These are phyloP conservation scores for Saiga tatarica DNA, from an alignment of 2,113 vertebrate genomes.

Conservation along the genomic window DNA sequence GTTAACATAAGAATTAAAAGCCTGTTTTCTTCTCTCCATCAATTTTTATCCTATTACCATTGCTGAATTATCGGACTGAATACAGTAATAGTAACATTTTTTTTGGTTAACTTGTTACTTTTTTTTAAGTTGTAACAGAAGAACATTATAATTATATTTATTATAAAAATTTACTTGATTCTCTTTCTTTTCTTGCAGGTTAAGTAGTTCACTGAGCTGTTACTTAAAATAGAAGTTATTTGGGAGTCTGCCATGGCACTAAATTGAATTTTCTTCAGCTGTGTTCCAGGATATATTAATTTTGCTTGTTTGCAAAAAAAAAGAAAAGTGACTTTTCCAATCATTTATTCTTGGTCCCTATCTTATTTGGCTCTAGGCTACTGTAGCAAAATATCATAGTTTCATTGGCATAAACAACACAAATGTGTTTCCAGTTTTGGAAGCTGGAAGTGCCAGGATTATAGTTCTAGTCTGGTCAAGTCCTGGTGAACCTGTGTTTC, in stretches of 20 bases:
- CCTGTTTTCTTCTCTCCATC: not conserved
- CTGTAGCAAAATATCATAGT: not conserved
- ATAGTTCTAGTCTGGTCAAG: no score
- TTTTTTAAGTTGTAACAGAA: not conserved
- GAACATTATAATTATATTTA: not conserved
- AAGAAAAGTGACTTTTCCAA: not conserved
- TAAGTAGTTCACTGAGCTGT: not conserved
- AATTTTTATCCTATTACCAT: not conserved
- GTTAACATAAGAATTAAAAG: not conserved
- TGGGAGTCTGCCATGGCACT: not conserved
- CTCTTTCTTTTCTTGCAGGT: not conserved
- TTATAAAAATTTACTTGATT: not conserved
- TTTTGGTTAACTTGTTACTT: not conserved
- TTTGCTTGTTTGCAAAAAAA: not conserved
- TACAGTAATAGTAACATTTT: not conserved
- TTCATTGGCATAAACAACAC: not conserved
- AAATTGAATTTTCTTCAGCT: not conserved
- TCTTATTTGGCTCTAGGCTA: not conserved
- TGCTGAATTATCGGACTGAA: not conserved
- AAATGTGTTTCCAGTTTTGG: not conserved
- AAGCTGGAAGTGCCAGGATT: not conserved
- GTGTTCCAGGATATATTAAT: not conserved
- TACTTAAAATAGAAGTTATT: constrained; percentile 3
- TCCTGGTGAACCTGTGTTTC: not conserved
- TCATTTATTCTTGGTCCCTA: not conserved